A percentile compares a stretch with the other conserved stretches of the same genome.
Evolutionary conservation across 2,888 invertebrate genomes (phyloP).

Genomic region (Stenotaenia linearis): DNA sequence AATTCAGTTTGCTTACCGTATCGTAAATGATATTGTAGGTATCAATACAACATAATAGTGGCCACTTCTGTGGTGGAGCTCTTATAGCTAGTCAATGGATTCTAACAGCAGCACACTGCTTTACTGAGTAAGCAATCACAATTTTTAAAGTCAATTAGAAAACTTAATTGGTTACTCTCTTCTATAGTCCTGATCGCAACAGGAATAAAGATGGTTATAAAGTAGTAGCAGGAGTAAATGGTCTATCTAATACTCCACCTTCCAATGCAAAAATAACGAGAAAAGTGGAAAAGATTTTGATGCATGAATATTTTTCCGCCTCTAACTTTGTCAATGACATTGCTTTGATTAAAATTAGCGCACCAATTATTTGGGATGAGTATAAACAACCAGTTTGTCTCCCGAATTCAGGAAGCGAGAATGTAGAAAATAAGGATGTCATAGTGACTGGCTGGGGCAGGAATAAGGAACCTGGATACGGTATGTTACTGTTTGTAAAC

Average conservation of each 20-base stretch:
- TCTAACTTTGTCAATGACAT: conserved; percentile 56
- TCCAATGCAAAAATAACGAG: conserved; percentile 49
- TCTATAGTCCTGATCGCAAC: not conserved
- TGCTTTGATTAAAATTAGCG: conserved; percentile 63
- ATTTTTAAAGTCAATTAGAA: no score
- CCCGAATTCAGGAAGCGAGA: conserved; percentile 53
- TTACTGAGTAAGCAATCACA: conserved; percentile 24
- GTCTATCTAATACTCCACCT: not conserved
- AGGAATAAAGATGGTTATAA: not conserved
- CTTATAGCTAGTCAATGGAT: conserved; percentile 15
- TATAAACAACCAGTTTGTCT: conserved; percentile 71
- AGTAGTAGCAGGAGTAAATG: conserved; percentile 3
- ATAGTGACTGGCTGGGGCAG: conserved; percentile 83
- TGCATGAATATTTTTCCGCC: conserved; percentile 71
- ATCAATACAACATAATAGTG: conserved; percentile 24
- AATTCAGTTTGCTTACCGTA: not conserved
- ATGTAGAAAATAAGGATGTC: conserved; percentile 57
- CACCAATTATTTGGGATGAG: conserved; percentile 62
- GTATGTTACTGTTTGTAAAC: conserved; percentile 42
- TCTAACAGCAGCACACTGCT: conserved; percentile 29
- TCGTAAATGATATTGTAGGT: not conserved
- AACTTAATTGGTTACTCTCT: no score
- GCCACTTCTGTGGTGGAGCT: conserved; percentile 29
- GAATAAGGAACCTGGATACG: conserved; percentile 63
- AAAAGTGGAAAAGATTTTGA: conserved; percentile 54